Conservation (phyloP, 23 tunicate genomes). For the Ascidia mentula region DNA sequence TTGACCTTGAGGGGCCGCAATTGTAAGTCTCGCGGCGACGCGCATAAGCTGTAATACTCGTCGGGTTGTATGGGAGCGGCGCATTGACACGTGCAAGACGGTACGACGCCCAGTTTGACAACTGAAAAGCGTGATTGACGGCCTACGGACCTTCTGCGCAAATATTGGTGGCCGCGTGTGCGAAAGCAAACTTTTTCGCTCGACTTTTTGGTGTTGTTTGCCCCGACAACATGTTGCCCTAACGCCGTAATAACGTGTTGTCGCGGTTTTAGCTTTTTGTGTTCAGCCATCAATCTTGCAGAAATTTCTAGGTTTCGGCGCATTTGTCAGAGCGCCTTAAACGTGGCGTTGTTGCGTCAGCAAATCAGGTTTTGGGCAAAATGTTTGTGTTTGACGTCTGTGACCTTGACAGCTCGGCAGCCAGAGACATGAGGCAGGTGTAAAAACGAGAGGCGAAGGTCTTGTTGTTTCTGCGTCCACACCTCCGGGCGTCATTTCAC, state of each 20-base stretch:
- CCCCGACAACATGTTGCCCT: not conserved
- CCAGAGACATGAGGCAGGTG: too few relatives aligned
- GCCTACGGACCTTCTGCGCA: not conserved
- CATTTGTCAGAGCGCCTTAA: too few relatives aligned
- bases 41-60: too few relatives aligned
- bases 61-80: not conserved
- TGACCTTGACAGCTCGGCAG: too few relatives aligned
- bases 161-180: not conserved
- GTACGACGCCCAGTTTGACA: constrained; percentile 14
- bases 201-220: constrained; percentile 2
- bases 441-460: too few relatives aligned
- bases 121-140: constrained; percentile 11
- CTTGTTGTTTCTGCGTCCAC: too few relatives aligned
- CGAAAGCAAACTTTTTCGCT: not conserved
- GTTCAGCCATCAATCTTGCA: not conserved
- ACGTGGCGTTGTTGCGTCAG: too few relatives aligned
- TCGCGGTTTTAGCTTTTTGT: not conserved
- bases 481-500: too few relatives aligned
- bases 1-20: not conserved
- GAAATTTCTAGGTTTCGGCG: too few relatives aligned
- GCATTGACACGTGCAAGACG: constrained; percentile 11
- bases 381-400: too few relatives aligned
- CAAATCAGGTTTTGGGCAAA: too few relatives aligned
- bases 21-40: not conserved
- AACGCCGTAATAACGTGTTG: not conserved